These are phyloP conservation scores for Caracal caracal DNA, from an alignment of 2,113 vertebrate genomes.

Conservation along the genomic window DNA sequence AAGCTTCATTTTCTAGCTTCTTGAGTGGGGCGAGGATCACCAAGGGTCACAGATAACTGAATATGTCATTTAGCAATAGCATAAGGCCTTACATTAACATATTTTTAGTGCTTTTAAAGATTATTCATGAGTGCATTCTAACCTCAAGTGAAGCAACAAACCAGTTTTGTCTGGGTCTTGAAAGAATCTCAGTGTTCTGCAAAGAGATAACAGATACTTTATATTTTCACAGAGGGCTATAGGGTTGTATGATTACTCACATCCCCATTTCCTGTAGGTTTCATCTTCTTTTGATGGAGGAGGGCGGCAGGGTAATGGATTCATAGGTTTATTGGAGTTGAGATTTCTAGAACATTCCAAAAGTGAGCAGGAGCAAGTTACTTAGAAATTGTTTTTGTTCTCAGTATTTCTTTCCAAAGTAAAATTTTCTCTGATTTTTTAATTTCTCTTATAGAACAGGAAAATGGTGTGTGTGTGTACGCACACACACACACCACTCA, in stretches of 20 bases:
- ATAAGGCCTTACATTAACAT: neutral
- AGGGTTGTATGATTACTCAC: neutral
- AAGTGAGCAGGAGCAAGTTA: neutral
- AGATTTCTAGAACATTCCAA: neutral
- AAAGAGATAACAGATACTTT: conserved; percentile 1
- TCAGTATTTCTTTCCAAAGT: conserved; percentile 27
- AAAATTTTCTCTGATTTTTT: conserved; percentile 16
- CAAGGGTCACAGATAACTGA: neutral
- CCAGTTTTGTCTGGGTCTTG: neutral
- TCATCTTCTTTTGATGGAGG: neutral
- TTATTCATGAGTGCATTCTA: neutral
- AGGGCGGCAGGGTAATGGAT: neutral
- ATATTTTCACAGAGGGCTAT: neutral
- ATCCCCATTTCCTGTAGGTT: neutral
- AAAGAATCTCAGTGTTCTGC: neutral
- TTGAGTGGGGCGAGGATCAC: neutral
- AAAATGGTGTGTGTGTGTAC: neutral
- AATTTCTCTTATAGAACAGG: neutral
- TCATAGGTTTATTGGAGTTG: conserved; percentile 15
- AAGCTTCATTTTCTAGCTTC: conserved; percentile 10
- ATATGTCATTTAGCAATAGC: neutral
- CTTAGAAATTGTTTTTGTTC: conserved; percentile 33
- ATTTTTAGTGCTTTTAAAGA: neutral
- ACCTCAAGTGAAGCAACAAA: conserved; percentile 6
- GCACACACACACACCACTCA: neutral